Percentiles rank a stretch among this genome's conserved stretches.
phyloP scores from a whole-genome alignment of 2,888 invertebrate genomes.

The Coecobrya sp. region DNA sequence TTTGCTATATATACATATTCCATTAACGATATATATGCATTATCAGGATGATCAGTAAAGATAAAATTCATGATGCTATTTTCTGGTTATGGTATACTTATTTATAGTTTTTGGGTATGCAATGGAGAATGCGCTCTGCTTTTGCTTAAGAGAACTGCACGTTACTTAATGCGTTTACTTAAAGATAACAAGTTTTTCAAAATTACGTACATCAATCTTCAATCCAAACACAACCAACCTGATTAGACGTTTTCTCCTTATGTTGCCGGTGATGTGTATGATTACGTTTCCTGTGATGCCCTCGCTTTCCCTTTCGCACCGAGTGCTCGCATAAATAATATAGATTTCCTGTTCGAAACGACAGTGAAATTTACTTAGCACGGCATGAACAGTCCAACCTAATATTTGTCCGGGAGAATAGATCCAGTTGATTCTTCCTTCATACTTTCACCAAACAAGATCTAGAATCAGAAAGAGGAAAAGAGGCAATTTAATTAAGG shows the following conservation, averaged over 20 bases:
- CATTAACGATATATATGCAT: not conserved
- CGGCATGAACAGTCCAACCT: conserved; percentile 19
- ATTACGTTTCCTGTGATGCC: not conserved
- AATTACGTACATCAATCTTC: conserved; percentile 17
- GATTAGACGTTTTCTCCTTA: conserved; percentile 41
- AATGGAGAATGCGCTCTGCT: not conserved
- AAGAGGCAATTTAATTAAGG: conserved; percentile 68
- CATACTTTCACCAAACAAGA: not conserved
- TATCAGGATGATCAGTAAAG: not conserved
- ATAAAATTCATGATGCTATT: conserved; percentile 38
- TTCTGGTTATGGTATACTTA: not conserved
- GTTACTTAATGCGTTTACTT: conserved; percentile 4
- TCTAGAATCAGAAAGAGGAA: conserved; percentile 28
- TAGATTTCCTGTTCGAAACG: conserved; percentile 37
- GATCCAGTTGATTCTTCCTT: not conserved
- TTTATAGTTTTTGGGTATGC: not conserved
- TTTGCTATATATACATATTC: no score
- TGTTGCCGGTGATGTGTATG: not conserved
- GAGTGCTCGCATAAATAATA: conserved; percentile 37
- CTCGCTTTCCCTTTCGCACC: not conserved
- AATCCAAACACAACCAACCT: conserved; percentile 18
- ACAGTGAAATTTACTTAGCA: conserved; percentile 33
- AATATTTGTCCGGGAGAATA: not conserved
- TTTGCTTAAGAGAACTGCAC: not conserved
- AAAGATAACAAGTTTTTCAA: conserved; percentile 33